A percentile compares a stretch with the other conserved stretches of the same genome.
These are phyloP conservation scores for Temnopleurus reevesii DNA, from an alignment of 53 echinoderm and acorn worm genomes.

Conservation along the genomic window DNA sequence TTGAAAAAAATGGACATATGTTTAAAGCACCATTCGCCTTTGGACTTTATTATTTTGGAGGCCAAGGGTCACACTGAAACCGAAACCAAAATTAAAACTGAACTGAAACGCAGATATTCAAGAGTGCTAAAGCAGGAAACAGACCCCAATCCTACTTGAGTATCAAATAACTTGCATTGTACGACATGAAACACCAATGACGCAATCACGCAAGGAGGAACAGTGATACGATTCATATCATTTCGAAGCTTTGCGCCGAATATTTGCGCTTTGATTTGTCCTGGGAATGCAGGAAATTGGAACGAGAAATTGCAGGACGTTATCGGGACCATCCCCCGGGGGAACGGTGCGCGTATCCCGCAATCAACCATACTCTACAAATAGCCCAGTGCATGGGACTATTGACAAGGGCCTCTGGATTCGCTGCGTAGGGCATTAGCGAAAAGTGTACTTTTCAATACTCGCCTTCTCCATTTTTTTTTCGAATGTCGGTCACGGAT, in stretches of 20 bases:
- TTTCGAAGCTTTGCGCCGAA: not conserved
- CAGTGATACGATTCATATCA: not conserved
- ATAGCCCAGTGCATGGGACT: not conserved
- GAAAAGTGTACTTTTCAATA: constrained; percentile 42
- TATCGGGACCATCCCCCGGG: not conserved
- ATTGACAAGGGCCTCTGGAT: constrained; percentile 7
- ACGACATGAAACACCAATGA: no score
- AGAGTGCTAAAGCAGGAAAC: no score
- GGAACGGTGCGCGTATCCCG: not conserved
- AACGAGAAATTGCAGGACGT: not conserved
- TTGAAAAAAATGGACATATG: no score
- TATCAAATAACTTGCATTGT: no score
- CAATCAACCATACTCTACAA: not conserved
- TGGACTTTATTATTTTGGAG: no score
- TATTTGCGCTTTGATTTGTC: constrained; percentile 29
- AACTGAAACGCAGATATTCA: no score
- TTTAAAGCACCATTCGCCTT: no score
- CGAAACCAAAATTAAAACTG: no score
- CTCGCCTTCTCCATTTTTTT: not conserved
- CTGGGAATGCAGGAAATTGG: constrained; percentile 23
- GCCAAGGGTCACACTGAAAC: no score
- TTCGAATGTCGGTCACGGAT: constrained; percentile 6
- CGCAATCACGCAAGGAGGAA: no score
- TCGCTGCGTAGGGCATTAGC: not conserved
- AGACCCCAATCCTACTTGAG: no score